These are phyloP conservation scores for Melieria crassipennis DNA, from an alignment of 2,888 invertebrate species.

Conservation along the genomic window DNA sequence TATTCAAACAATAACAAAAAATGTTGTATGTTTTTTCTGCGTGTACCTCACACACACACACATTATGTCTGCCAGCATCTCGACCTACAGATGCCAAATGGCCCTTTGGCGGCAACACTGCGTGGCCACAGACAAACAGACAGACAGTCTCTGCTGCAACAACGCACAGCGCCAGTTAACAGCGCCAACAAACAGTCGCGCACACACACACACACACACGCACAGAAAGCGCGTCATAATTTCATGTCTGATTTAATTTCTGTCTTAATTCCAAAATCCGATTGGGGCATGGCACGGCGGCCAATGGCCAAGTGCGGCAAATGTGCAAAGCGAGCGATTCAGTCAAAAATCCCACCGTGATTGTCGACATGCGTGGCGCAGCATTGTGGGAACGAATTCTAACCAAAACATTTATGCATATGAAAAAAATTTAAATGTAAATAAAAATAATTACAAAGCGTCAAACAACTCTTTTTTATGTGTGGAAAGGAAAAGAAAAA, in stretches of 20 bases:
- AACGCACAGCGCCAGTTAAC: too few species aligned
- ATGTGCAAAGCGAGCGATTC: not conserved
- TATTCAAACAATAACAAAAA: too few species aligned
- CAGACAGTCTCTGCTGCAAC: too few species aligned
- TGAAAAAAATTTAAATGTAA: not conserved
- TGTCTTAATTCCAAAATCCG: slow-evolving; percentile 26
- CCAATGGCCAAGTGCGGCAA: too few species aligned
- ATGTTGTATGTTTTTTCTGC: too few species aligned
- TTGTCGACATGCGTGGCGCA: slow-evolving; percentile 12
- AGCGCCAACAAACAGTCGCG: too few species aligned
- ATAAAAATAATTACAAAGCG: slow-evolving; percentile 12
- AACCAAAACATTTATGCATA: not conserved
- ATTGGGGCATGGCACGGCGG: too few species aligned
- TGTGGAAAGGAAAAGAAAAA: not conserved
- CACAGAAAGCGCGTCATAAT: slow-evolving; percentile 20
- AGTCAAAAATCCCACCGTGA: slow-evolving; percentile 32
- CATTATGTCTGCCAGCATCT: too few species aligned
- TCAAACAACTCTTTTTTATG: not conserved
- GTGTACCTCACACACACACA: too few species aligned
- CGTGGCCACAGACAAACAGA: too few species aligned
- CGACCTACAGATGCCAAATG: too few species aligned
- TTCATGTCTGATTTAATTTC: slow-evolving; percentile 36
- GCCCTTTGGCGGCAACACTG: too few species aligned
- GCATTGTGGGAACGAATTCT: slow-evolving; percentile 29
- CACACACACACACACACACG: not conserved